Evolutionary conservation across 2,888 invertebrate species (phyloP), one percentile per base, ranked within the genome.

Genomic region (Lordiphosa fenestrarum): DNA sequence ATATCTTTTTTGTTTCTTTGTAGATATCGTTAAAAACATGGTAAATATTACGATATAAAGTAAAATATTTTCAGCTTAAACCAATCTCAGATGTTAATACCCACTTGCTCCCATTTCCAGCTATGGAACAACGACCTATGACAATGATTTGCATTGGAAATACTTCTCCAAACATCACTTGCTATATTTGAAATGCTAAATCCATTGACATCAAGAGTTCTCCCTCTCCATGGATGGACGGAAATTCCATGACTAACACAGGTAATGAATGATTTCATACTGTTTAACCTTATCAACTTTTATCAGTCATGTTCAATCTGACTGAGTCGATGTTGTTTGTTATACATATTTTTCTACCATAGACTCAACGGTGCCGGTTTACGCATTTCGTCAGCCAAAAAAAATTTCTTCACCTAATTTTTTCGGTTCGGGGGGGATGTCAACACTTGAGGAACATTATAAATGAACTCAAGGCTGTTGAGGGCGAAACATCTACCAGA

Each of bases 101-200:
- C 12, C 6, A 30, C 30, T 38, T 38, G 10, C 19, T 6, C 39
- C 7, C n/a, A 30, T 15, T 53, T 40, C 4, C 0, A 39, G 10
- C 30, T 9, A 9, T 30, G 9, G 67, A 56, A 39, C 81, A 65
- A 55, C 21, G 49, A 73, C 59, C 84, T 56, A 41, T 46, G 58
- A 5, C 52, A 69, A 64, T 30, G 10, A 57, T 81, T 76, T 53
- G 47, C 58, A 76, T 76, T 84, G 74, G 19, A 33, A 67, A 69
- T 64, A 19, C 19, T 4, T 1, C 2, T 25, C 47, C 13, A 42
- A 10, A 9, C 23, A 38, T 12, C 12, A 36, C 19, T 30, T 13
- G 15, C 12, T 30, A 12, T 25, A 38, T 51, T 44, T 60, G 13
- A 36, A 36, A 47, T 59, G 19, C 48, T 12, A 12, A 44, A 19